Percentiles rank a stretch among this genome's conserved stretches.
These are phyloP conservation scores for Drosophila quadrilineata DNA, from an alignment of 1,140 invertebrate genomes.

Conservation along the genomic window DNA sequence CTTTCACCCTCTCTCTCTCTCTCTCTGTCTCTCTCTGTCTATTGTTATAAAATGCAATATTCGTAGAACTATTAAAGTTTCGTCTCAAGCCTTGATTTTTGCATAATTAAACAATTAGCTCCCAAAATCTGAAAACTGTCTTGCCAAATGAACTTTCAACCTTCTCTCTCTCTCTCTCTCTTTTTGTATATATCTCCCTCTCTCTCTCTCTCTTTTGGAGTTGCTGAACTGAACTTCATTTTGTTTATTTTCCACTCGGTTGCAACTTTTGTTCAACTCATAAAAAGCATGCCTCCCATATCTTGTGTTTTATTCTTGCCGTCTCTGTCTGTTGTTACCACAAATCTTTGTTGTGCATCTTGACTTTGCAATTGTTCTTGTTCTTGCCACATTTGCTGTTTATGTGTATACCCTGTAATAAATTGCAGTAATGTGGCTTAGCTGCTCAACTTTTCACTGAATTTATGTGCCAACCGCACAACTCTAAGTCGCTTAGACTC, in stretches of 20 bases:
- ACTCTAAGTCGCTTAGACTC: no score
- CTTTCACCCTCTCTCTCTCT: no score
- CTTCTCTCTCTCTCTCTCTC: not conserved
- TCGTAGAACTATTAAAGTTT: conserved; percentile 15
- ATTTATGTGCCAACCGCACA: no score
- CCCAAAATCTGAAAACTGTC: conserved; percentile 5
- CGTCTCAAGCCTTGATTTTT: not conserved
- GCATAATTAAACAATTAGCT: conserved; percentile 41
- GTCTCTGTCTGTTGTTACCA: not conserved
- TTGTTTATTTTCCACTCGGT: conserved; percentile 29
- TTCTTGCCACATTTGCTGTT: not conserved
- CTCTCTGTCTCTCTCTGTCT: no score
- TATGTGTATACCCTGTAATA: not conserved
- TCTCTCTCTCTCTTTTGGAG: not conserved
- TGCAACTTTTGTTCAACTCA: conserved; percentile 30
- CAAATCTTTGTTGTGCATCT: conserved; percentile 24
- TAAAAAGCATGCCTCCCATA: conserved; percentile 18
- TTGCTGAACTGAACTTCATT: no score
- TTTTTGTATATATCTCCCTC: not conserved
- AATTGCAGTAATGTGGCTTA: not conserved
- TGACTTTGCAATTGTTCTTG: not conserved
- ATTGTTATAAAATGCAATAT: conserved; percentile 22
- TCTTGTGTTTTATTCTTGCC: not conserved
- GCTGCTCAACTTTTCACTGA: not conserved
- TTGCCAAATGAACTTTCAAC: conserved; percentile 11